These are phyloP conservation scores for Sorex maritimensis DNA, from an alignment of 2,797 vertebrate genomes.

Conservation along the genomic window DNA sequence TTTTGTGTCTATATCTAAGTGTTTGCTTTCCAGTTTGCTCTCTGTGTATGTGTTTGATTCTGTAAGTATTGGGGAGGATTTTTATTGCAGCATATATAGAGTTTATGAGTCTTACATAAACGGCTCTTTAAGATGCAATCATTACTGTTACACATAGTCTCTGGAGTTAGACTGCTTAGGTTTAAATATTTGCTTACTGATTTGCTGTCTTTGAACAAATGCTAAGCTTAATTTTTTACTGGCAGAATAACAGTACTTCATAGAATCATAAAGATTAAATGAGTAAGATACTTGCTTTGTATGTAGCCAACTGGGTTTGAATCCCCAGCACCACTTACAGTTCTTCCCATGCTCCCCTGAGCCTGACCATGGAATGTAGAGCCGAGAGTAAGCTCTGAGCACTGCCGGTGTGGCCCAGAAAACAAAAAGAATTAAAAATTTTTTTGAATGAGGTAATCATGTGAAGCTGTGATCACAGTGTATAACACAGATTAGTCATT, in stretches of 20 bases:
- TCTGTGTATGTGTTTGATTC: background rate
- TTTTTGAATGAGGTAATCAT: background rate
- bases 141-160: conserved; percentile 36
- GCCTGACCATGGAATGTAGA: too few relatives aligned
- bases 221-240: conserved; percentile 68
- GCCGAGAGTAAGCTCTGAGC: too few relatives aligned
- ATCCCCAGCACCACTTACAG: too few relatives aligned
- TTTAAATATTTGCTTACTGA: conserved; percentile 65
- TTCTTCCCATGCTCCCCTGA: too few relatives aligned
- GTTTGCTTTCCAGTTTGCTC: conserved; percentile 12
- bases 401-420: too few relatives aligned
- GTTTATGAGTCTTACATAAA: too few relatives aligned
- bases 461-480: conserved; percentile 24
- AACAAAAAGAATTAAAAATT: too few relatives aligned
- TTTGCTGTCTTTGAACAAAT: conserved; percentile 57
- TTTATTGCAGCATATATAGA: conserved; percentile 1
- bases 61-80: conserved; percentile 11
- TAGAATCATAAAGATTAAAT: conserved; percentile 20
- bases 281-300: background rate
- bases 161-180: conserved; percentile 32
- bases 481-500: conserved; percentile 36
- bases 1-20: conserved; percentile 12
- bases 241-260: conserved; percentile 68
- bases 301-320: too few relatives aligned
- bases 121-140: conserved; percentile 36